A percentile compares a stretch with the other conserved stretches of the same genome.
Evolutionary conservation across 1,140 invertebrate genomes (phyloP).

Genomic region (Monomorium pharaonis): DNA sequence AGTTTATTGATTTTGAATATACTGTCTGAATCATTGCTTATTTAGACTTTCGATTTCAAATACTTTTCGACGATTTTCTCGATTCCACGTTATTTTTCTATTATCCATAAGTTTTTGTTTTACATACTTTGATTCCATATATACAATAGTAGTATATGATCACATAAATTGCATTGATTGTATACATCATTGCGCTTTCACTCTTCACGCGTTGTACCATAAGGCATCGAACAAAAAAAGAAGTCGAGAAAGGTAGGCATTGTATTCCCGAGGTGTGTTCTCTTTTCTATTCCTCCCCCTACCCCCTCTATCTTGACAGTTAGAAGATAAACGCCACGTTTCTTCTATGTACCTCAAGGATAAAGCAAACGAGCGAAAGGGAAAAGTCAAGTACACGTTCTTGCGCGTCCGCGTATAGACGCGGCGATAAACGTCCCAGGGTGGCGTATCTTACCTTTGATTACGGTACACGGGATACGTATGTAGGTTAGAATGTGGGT

Average conservation of each 20-base stretch:
- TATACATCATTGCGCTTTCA: neutral
- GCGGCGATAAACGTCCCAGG: slow-evolving; percentile 48
- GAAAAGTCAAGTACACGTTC: slow-evolving; percentile 45
- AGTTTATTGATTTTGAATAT: neutral
- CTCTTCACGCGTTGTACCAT: neutral
- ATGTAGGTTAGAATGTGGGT: slow-evolving; percentile 77
- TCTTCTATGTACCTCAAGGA: slow-evolving; percentile 16
- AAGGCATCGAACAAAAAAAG: neutral
- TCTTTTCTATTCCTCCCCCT: neutral
- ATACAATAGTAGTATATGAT: neutral
- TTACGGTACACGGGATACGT: slow-evolving; percentile 66
- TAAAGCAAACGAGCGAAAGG: slow-evolving; percentile 25
- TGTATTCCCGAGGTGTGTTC: neutral
- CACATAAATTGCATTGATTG: neutral
- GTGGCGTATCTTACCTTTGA: slow-evolving; percentile 45
- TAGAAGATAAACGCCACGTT: neutral
- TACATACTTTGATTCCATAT: neutral
- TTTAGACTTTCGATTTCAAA: neutral
- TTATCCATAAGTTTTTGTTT: neutral
- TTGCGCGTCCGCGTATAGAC: slow-evolving; percentile 3
- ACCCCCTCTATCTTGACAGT: neutral
- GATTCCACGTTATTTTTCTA: neutral
- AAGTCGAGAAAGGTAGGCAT: neutral
- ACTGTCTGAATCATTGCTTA: neutral
- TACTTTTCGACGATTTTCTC: neutral